Base-by-base conservation (phyloP, 37 sponge, comb jelly and placozoan genomes). In the Bolinopsis microptera region DNA sequence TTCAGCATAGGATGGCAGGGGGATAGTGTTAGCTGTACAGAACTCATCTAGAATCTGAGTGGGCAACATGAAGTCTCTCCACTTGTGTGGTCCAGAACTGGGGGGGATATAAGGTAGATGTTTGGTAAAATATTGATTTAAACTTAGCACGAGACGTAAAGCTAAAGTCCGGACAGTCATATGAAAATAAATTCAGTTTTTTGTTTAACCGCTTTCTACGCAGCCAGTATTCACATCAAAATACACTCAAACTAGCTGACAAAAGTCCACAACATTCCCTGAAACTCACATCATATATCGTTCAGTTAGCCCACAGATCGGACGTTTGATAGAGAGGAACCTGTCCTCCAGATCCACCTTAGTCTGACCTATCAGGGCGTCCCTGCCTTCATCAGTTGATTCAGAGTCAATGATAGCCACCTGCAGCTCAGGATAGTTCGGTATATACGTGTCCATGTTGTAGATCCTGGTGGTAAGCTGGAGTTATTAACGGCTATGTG, bases 341-440 rank as follows among this genome's bases (percentile, higher is more conserved):
- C 88, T 38, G 48, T 83, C 48, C 48, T 83, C 88, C 8, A 83
- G 39, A 23, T 83, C 88, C 26, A 83, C 26, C 48, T 83, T 83
- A 9, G 88, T 83, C 48, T 83, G 32, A 9, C 88, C 88, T 38
- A 83, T 83, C 48, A 83, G 48, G 48, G 39, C 88, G 22, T 83
- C 88, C 36, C 41, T 24, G 5, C 88, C 88, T n/a, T 72, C 75
- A n/a, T 72, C 75, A 23, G 75, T 72, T 3, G 75, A 72, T 21
- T 72, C 75, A 21, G 18, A 72, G 31, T 72, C 75, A 24, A 72
- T 72, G 31, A 72, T 72, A 3, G 31, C 75, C 5, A 72, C 75
- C 31, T 72, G 26, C 31, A 72, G 75, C 18, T 72, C 31, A 3
- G 75, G 75, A n/a, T 72, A 5, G 31, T 72, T 72, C n/a, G 75